These are phyloP conservation scores for Artemia sinica DNA, from an alignment of 2,888 invertebrate species.

Conservation along the genomic window DNA sequence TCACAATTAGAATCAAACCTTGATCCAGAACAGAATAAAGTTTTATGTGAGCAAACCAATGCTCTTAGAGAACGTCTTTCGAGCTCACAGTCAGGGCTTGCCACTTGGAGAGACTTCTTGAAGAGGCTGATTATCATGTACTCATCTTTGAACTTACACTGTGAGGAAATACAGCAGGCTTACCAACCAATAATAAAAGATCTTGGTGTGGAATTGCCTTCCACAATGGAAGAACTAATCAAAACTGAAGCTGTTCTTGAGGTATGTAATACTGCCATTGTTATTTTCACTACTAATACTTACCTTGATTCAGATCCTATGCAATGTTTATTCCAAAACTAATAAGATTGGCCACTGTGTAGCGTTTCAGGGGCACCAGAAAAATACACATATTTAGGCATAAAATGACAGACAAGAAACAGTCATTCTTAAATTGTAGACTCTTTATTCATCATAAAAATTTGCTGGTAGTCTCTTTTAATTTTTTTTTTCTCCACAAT, in stretches of 20 bases:
- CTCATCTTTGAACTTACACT: conserved; percentile 22
- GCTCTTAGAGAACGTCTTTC: conserved; percentile 57
- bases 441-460: no score
- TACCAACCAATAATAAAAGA: conserved; percentile 21
- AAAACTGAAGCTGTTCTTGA: conserved; percentile 20
- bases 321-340: no score
- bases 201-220: conserved; percentile 21
- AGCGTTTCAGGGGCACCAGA: no score
- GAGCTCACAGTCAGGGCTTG: conserved; percentile 57
- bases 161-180: conserved; percentile 23
- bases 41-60: conserved; percentile 61
- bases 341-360: no score
- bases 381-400: no score
- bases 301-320: no score
- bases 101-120: conserved; percentile 62
- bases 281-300: no score
- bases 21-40: conserved; percentile 56
- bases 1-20: conserved; percentile 48
- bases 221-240: conserved; percentile 18
- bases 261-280: conserved; percentile 17
- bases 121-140: conserved; percentile 43
- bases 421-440: no score
- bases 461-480: no score
- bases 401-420: no score
- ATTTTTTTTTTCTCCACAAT: no score